phyloP scores from a whole-genome alignment of 2,888 invertebrate species.

The Polymixis lichenea region DNA sequence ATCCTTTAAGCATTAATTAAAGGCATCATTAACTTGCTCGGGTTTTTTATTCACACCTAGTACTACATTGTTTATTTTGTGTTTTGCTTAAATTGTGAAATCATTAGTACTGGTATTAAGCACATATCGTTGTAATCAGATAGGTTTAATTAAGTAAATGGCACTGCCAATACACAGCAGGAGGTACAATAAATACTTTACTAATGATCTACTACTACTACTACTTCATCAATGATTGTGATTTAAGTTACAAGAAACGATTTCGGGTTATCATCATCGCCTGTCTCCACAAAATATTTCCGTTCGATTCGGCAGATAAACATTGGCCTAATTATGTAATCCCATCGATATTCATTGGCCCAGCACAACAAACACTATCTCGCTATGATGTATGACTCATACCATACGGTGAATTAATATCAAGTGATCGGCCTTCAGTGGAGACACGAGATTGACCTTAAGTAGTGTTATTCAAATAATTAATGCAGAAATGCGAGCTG shows the following conservation, averaged over 20 bases:
- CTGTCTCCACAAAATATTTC: constrained; percentile 44
- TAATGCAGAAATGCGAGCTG: constrained; percentile 58
- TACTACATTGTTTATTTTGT: constrained; percentile 17
- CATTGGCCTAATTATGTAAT: constrained; percentile 72
- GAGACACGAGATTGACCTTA: constrained; percentile 68
- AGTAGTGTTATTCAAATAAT: constrained; percentile 63
- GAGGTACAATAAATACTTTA: constrained; percentile 37
- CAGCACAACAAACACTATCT: constrained; percentile 48
- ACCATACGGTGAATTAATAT: constrained; percentile 42
- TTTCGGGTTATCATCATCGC: constrained; percentile 2
- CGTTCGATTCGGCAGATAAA: constrained; percentile 67
- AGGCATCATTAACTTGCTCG: constrained; percentile 35
- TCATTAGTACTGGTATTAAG: constrained; percentile 9
- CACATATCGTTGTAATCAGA: constrained; percentile 11
- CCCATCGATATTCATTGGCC: constrained; percentile 53
- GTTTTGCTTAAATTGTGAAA: constrained; percentile 31
- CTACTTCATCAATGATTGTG: constrained; percentile 1
- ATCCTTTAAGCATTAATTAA: constrained; percentile 27
- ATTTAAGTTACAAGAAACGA: constrained; percentile 7
- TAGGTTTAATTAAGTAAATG: constrained; percentile 8
- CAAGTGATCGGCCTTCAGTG: constrained; percentile 64
- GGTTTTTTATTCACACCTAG: constrained; percentile 20
- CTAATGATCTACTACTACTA: constrained; percentile 4
- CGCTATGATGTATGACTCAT: constrained; percentile 54
- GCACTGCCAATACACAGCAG: not conserved